phyloP scores from a whole-genome alignment of 2,113 vertebrate genomes.

The Notechis scutatus region DNA sequence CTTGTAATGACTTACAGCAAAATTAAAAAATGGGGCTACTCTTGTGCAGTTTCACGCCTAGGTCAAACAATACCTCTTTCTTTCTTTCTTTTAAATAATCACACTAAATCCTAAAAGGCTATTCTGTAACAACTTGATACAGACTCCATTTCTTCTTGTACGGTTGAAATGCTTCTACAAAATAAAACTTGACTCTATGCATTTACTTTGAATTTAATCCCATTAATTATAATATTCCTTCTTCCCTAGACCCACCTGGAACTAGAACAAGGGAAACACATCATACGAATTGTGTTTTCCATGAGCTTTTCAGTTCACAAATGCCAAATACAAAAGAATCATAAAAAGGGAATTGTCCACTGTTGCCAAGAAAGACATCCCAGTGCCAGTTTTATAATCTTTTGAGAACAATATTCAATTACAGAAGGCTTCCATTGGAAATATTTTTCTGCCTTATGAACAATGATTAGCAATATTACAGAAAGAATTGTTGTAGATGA shows the following conservation, averaged over 20 bases:
- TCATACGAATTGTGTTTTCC: neutral
- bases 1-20: neutral
- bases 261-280: neutral
- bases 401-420: constrained; percentile 41
- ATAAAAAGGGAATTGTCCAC: neutral
- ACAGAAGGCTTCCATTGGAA: constrained; percentile 35
- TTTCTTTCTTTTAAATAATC: neutral
- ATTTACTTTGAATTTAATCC: neutral
- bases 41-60: neutral
- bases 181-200: neutral
- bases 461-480: constrained; percentile 22
- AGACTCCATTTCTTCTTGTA: neutral
- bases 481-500: constrained; percentile 25
- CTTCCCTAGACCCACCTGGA: neutral
- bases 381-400: constrained; percentile 6
- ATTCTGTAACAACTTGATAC: neutral
- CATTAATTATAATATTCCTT: neutral
- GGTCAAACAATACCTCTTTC: neutral
- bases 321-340: neutral
- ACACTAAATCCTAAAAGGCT: neutral
- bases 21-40: neutral
- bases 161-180: neutral
- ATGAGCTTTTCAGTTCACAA: neutral
- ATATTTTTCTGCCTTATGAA: neutral
- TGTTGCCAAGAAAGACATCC: neutral